Evolutionary conservation across 2,797 vertebrate species (phyloP).

Genomic region (Tamandua tetradactyla): DNA sequence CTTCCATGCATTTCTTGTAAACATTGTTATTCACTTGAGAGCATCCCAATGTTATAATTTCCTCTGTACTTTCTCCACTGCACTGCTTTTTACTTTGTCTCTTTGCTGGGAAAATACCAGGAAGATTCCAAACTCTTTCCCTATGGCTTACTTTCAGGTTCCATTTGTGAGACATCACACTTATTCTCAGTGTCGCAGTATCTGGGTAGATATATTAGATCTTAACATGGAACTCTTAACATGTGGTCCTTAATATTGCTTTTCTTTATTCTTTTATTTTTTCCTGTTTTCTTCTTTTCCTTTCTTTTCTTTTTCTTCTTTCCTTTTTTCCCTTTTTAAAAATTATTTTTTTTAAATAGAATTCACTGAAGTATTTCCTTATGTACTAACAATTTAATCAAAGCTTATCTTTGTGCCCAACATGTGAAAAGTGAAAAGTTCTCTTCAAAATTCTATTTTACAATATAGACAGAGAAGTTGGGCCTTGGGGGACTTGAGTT

Average conservation of each 20-base stretch:
- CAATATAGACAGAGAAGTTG: slow-evolving; percentile 65
- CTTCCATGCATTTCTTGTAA: not conserved
- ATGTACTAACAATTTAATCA: slow-evolving; percentile 44
- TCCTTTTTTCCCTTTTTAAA: too few relatives aligned
- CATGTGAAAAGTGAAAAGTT: slow-evolving; percentile 18
- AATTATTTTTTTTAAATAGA: not conserved
- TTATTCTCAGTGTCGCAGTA: not conserved
- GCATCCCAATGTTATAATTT: not conserved
- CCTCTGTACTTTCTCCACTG: not conserved
- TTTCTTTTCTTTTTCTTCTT: not conserved
- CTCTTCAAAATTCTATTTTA: slow-evolving; percentile 65
- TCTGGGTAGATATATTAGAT: not conserved
- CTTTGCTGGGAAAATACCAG: slow-evolving; percentile 17
- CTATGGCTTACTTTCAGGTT: not conserved
- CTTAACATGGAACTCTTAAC: not conserved
- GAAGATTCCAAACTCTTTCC: not conserved
- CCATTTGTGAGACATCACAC: not conserved
- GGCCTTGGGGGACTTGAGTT: not conserved
- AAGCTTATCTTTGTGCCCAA: slow-evolving; percentile 49
- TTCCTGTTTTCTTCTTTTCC: not conserved
- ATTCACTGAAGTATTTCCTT: not conserved
- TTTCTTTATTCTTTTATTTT: not conserved
- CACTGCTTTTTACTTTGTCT: too few relatives aligned
- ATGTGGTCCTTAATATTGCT: not conserved
- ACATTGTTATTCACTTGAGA: slow-evolving; percentile 28